Base-by-base conservation (phyloP, 2,113 vertebrate species). In the Hyla sarda region DNA sequence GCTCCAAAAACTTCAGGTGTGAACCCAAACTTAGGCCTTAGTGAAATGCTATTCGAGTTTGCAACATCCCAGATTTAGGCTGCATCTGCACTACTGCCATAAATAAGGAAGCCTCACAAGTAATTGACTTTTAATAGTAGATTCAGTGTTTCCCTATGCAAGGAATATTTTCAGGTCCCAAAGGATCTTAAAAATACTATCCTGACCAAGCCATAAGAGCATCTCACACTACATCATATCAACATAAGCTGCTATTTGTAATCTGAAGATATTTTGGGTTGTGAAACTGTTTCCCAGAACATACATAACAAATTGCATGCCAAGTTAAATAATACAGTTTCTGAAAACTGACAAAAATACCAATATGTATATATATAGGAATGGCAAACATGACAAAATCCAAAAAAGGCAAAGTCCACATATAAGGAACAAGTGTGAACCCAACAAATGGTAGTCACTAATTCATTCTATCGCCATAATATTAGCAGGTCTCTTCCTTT, bases 341-440 rank as follows among this genome's bases (percentile, higher is more conserved):
- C 28, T 19, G 28, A 54, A 54, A 48, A 14, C 14, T 19, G 17
- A 8, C n/a, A 76, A 76, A 28, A 48, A 28, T 77, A 32, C 45
- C 10, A 30, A 32, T 77, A 47, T 21, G 48, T 54, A 52, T 28
- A 77, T 41, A 71, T 41, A 71, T 71, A 37, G 34, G 32, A 71
- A 71, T 71, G 67, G 32, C 67, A 41, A 71, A 71, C 30, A 77
- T 77, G 74, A 32, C 47, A 76, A 28, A 47, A 76, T 28, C 25
- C 47, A 28, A 50, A 41, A 41, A 50, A 76, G n/a, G n/a, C 21
- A 45, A 45, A 45, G 45, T 45, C 71, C 28, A 45, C 21, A 32
- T 19, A 13, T 75, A 4, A 50, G 13, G 25, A 28, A 0, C 47
- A 28, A 48, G 11, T 30, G 2, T 45, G 37, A 81, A 47, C 34